Base-by-base conservation (phyloP, 1,140 invertebrate genomes). In the Brachionus calyciflorus region DNA sequence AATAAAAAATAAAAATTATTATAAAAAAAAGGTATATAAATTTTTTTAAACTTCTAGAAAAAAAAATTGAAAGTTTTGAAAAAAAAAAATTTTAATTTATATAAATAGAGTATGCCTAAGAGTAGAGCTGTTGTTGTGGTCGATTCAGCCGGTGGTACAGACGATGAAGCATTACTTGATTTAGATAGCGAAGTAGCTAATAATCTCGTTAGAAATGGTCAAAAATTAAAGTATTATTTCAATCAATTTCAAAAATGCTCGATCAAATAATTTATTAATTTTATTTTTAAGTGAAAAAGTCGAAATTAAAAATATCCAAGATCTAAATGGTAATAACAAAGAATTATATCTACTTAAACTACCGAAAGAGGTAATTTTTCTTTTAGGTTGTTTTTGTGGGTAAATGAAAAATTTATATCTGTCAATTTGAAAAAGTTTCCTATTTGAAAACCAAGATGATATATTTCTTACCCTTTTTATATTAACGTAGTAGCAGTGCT, bases 311-410 rank as follows among this genome's bases (percentile, higher is more conserved):
- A 21, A 44, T 41, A 12, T 28, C 3, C 9, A 65, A 24, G 60
- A 65, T 65, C 44, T 65, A 9, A 44, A 10, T 19, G 40, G 24
- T 21, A 5, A 37, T 24, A 28, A 65, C 24, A 65, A 65, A 40
- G 60, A 65, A n/a, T n/a, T 73, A 9, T 73, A 51, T 51, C 12
- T 73, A 55, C 14, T 73, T 19, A 73, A 73, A 30, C 69, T 73
- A 33, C 69, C 69, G 2, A 73, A 73, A 73, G 69, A 73, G 33
- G 69, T 73, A 55, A 70, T n/a, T 41, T 44, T n/a, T n/a, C n/a
- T n/a, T n/a, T n/a, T n/a, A n/a, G n/a, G n/a, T n/a, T n/a, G n/a
- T n/a, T n/a, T n/a, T n/a, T n/a, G n/a, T n/a, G n/a, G n/a, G n/a
- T n/a, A n/a, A n/a, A n/a, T n/a, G n/a, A n/a, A n/a, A n/a, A n/a